Percentiles rank a stretch among this genome's conserved stretches.
These are phyloP conservation scores for Capreolus pygargus DNA, from an alignment of 2,113 vertebrate species.

Conservation along the genomic window DNA sequence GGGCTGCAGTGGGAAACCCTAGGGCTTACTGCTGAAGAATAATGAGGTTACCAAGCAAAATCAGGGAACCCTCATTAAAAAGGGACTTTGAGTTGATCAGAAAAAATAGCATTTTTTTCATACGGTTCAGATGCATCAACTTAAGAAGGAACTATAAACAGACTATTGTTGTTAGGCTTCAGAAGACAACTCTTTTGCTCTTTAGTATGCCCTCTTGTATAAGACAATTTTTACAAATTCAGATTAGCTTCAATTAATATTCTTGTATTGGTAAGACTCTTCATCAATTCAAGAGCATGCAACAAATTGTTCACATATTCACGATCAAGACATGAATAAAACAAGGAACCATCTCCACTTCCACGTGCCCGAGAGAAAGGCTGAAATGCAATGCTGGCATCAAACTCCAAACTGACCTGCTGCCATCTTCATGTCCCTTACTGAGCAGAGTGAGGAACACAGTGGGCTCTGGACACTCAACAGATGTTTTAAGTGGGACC, in stretches of 20 bases:
- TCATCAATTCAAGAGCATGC: neutral
- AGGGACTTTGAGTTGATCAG: neutral
- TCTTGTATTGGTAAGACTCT: neutral
- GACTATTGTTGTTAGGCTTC: neutral
- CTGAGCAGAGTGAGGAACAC: neutral
- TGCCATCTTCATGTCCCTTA: no score
- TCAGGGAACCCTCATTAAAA: neutral
- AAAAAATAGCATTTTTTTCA: neutral
- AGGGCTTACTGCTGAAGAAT: neutral
- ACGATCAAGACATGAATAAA: neutral
- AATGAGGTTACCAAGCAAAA: neutral
- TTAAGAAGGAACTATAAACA: neutral
- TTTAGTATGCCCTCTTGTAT: neutral
- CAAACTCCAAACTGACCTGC: neutral
- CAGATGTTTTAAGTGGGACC: no score
- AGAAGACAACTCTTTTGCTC: neutral
- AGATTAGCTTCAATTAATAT: neutral
- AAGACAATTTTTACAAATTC: neutral
- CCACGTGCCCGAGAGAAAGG: neutral
- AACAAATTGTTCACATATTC: neutral
- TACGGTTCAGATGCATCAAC: neutral
- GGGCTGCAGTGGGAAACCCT: neutral
- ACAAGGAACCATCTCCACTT: neutral
- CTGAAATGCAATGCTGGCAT: neutral
- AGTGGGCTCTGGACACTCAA: accelerated